Conservation (phyloP, 2,797 vertebrate genomes). For the Hylomyscus alleni region DNA sequence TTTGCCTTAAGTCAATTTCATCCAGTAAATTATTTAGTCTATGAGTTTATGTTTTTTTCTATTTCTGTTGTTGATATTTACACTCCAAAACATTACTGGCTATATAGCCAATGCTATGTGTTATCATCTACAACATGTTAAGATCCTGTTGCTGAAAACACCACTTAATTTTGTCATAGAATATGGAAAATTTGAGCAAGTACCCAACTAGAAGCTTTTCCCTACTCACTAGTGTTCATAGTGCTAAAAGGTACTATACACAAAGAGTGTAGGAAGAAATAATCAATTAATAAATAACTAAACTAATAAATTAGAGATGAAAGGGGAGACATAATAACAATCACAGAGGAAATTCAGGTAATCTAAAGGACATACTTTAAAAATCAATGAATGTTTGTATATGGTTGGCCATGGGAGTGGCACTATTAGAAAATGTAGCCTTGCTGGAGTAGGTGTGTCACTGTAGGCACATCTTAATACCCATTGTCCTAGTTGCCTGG, state of each 20-base stretch:
- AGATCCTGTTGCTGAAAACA: background rate
- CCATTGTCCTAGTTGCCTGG: no score
- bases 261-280: no score
- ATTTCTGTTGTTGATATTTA: background rate
- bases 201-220: background rate
- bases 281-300: no score
- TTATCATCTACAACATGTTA: background rate
- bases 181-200: background rate
- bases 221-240: background rate
- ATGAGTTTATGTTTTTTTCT: background rate
- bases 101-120: background rate
- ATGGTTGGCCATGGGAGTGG: no score
- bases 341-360: no score
- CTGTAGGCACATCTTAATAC: no score
- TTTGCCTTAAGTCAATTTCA: background rate
- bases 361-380: no score
- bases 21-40: background rate
- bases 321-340: no score
- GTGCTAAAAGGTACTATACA: background rate
- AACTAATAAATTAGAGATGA: no score
- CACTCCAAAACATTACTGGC: background rate
- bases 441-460: no score
- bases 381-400: no score
- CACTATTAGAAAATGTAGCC: no score
- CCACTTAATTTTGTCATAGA: background rate